phyloP scores from a whole-genome alignment of 2,797 vertebrate genomes.

The Syncerus caffer region DNA sequence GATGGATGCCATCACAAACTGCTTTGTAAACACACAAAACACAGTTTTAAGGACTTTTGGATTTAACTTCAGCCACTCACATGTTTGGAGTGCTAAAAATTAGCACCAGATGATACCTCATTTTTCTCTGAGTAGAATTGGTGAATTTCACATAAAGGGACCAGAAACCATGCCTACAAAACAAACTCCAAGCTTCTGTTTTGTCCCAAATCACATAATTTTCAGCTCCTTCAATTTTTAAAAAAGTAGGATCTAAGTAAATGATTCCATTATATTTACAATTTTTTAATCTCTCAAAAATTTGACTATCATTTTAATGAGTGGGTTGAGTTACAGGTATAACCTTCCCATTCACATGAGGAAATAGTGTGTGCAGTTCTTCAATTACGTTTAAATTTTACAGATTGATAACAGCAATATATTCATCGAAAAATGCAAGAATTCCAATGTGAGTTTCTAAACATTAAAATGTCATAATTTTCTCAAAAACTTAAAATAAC shows the following conservation, averaged over 20 bases:
- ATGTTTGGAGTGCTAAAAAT: not conserved
- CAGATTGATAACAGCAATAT: not conserved
- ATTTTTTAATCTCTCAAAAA: not conserved
- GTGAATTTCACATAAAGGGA: not conserved
- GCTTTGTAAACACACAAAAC: not conserved
- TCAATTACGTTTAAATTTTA: not conserved
- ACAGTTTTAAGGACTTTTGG: not conserved
- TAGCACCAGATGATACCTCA: too few relatives aligned
- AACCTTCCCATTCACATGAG: not conserved
- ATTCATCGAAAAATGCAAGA: fast-evolving
- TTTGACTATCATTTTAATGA: not conserved
- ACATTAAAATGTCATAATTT: not conserved
- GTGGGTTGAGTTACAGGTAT: not conserved
- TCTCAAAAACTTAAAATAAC: not conserved
- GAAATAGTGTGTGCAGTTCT: not conserved
- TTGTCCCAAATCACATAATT: not conserved
- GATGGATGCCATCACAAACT: not conserved
- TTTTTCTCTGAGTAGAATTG: not conserved
- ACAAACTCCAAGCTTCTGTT: not conserved
- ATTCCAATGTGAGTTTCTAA: not conserved
- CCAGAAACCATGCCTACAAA: not conserved
- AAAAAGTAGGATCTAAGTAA: not conserved
- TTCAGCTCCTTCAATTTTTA: not conserved
- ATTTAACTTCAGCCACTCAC: not conserved
- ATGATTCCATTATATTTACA: not conserved